Conservation (phyloP, 2,113 vertebrate species). For the Lethenteron camtschaticum region DNA sequence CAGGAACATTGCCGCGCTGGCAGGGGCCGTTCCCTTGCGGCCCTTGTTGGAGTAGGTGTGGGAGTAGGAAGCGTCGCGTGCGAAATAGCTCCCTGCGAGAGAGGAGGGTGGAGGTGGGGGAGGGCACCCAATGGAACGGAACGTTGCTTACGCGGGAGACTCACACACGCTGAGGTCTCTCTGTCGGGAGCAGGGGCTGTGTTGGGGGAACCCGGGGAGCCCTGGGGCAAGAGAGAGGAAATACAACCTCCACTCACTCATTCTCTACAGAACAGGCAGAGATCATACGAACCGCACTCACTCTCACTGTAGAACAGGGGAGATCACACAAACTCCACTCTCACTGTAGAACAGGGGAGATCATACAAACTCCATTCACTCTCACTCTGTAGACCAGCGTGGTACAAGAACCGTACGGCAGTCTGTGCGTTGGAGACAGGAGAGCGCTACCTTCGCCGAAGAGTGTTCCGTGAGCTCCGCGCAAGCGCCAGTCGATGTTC, state of each 20-base stretch:
- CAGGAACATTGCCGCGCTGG: slow-evolving; percentile 18
- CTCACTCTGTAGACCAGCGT: no score
- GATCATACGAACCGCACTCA: no score
- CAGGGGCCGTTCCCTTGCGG: not conserved
- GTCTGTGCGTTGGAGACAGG: not conserved
- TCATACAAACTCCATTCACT: no score
- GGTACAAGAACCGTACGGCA: not conserved
- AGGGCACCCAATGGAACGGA: not conserved
- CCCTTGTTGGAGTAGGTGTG: slow-evolving; percentile 11
- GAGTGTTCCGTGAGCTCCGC: slow-evolving; percentile 27
- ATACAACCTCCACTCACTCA: no score
- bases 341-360: no score
- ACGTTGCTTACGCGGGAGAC: not conserved
- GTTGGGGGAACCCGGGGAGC: no score
- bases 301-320: no score
- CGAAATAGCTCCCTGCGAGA: slow-evolving; percentile 31
- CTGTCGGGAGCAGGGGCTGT: not conserved
- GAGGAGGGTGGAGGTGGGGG: slow-evolving; percentile 8
- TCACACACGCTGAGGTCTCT: not conserved
- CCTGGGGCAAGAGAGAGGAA: no score
- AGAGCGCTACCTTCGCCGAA: slow-evolving; percentile 35
- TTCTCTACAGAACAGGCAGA: no score
- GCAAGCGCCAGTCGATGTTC: slow-evolving; percentile 47
- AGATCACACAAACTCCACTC: no score
- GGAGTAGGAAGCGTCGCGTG: slow-evolving; percentile 23